phyloP scores from a whole-genome alignment of 2,797 vertebrate species.

The Acanthurus leucopareius region DNA sequence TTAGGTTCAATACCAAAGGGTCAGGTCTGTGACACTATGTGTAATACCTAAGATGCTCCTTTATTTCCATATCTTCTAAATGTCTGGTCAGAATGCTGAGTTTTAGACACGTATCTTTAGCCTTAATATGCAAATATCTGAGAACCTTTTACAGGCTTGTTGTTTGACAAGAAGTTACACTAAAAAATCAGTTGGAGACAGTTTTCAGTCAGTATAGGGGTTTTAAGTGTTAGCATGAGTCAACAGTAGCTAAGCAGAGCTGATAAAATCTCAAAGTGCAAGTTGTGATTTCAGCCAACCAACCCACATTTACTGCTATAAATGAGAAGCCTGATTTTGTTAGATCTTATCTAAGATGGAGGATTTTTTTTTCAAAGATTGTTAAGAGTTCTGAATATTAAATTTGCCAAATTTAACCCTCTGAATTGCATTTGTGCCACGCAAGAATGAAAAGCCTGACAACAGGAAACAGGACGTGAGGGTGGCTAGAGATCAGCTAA shows the following conservation, averaged over 20 bases:
- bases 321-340: background rate
- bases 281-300: background rate
- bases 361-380: background rate
- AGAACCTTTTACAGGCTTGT: background rate
- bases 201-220: background rate
- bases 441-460: background rate
- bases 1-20: too few relatives aligned
- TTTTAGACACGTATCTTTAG: background rate
- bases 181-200: background rate
- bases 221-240: background rate
- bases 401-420: background rate
- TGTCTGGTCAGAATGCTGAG: background rate
- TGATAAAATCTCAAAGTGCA: background rate
- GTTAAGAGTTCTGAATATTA: background rate
- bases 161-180: background rate
- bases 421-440: background rate
- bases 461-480: background rate
- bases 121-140: background rate
- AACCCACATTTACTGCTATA: background rate
- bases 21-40: too few relatives aligned
- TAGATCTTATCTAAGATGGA: background rate
- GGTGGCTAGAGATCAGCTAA: background rate
- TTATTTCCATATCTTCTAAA: background rate
- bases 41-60: background rate
- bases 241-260: background rate